Conservation (phyloP, 2,113 vertebrate genomes). For the Carollia perspicillata region DNA sequence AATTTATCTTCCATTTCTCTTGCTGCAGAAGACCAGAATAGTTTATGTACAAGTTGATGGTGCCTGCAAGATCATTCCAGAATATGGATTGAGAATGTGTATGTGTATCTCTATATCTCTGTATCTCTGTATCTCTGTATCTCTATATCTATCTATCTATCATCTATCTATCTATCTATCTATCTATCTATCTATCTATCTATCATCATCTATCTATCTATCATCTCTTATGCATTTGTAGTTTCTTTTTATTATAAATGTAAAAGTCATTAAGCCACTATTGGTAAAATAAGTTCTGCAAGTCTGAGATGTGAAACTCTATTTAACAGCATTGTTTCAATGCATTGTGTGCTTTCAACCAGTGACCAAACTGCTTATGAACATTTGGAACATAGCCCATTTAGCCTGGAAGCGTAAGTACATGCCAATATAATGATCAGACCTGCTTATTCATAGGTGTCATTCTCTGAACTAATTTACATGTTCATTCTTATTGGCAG, state of each 20-base stretch:
- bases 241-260: neutral
- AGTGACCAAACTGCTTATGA: conserved; percentile 4
- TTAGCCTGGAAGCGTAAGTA: conserved; percentile 59
- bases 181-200: neutral
- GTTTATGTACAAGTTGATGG: neutral
- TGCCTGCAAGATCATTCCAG: neutral
- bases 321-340: conserved; percentile 33
- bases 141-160: neutral
- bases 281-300: neutral
- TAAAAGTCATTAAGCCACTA: neutral
- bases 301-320: neutral
- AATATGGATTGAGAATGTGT: neutral
- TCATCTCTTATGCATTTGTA: neutral
- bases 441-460: conserved; percentile 18
- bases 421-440: conserved; percentile 44
- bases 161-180: neutral
- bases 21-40: neutral
- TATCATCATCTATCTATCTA: neutral
- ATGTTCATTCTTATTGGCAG: neutral
- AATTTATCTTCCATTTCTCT: neutral
- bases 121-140: neutral
- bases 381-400: conserved; percentile 34
- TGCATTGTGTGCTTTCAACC: conserved; percentile 18
- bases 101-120: neutral
- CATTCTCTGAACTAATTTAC: neutral